Evolutionary conservation across 2,888 invertebrate species (phyloP).

Genomic region (Mythimna ferrago): DNA sequence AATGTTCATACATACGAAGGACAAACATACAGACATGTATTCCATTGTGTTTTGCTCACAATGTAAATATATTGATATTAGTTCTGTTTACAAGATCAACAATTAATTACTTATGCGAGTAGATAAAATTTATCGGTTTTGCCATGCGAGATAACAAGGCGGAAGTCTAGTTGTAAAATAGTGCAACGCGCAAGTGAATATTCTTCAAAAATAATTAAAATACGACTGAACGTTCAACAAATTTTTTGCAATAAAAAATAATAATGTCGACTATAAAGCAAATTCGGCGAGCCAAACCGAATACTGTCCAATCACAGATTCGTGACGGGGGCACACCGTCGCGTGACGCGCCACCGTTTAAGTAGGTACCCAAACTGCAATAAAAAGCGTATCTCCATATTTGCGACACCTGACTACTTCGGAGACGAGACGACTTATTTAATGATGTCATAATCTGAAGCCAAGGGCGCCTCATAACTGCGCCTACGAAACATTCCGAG

Average conservation of each 20-base stretch:
- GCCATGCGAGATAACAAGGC: constrained; percentile 41
- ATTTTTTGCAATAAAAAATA: constrained; percentile 26
- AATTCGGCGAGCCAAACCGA: constrained; percentile 50
- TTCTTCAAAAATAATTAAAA: constrained; percentile 11
- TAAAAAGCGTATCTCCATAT: constrained; percentile 54
- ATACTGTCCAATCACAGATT: constrained; percentile 45
- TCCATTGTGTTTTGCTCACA: constrained; percentile 41
- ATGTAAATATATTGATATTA: constrained; percentile 45
- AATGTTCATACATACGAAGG: constrained; percentile 27
- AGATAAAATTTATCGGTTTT: constrained; percentile 44
- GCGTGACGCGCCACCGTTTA: constrained; percentile 48
- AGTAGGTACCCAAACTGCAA: constrained; percentile 35
- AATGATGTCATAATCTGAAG: constrained; percentile 62
- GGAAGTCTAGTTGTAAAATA: constrained; percentile 43
- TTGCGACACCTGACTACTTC: constrained; percentile 50
- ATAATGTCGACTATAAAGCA: constrained; percentile 29
- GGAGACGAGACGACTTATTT: constrained; percentile 52
- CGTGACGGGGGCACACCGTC: constrained; percentile 31
- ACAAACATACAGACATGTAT: constrained; percentile 27
- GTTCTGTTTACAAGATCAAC: constrained; percentile 53
- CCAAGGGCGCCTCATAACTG: constrained; percentile 68
- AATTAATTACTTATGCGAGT: constrained; percentile 38
- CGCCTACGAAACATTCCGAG: constrained; percentile 63
- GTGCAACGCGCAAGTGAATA: constrained; percentile 27
- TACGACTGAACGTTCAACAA: background rate